Base-by-base conservation (phyloP, 2,888 invertebrate species). In the Pollenia labialis region DNA sequence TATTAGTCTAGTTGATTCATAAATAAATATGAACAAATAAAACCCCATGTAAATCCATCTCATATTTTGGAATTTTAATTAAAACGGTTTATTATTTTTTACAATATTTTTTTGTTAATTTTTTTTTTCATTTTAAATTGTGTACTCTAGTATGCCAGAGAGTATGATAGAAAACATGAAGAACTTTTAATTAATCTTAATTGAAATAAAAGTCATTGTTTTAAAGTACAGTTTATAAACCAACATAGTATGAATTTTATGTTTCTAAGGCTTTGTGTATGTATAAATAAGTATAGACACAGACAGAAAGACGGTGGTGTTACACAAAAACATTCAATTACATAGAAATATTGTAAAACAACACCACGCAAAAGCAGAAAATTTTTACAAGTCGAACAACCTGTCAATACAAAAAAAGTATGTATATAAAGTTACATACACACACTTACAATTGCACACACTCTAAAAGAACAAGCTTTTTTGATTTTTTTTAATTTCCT, bases 111-210 rank as follows among this genome's bases (percentile, higher is more conserved):
- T 42, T 64, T 50, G 40, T 68, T 52, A 4, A 32, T 32, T 32
- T 23, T 23, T 71, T 69, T 80, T 23, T 23, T 23, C 23, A 23
- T 23, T 23, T 80, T 50, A 9, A 71, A 23, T 52, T 50, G 40
- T 50, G 16, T 18, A 58, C 32, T 32, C 32, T 14, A 14, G 32
- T 52, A 42, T 52, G n/a, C 8, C 12, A n/a, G 60, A 48, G 46
- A 52, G 32, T 32, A 32, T 4, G 4, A 62, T 66, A 58, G 52
- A 76, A 69, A 74, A 77, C 62, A 69, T 84, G 77, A 84, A 84
- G 76, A 84, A 84, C 81, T 84, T 81, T 87, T 87, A 87, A 87
- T 87, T 87, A 87, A 84, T 87, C 81, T 87, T 84, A 87, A 87
- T 87, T 87, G 87, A 84, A 79, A 81, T 74, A 81, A 50, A 74